Percentiles rank a stretch among this genome's conserved stretches.
Conservation (phyloP, 1,140 invertebrate genomes). For the Colletes latitarsis region DNA sequence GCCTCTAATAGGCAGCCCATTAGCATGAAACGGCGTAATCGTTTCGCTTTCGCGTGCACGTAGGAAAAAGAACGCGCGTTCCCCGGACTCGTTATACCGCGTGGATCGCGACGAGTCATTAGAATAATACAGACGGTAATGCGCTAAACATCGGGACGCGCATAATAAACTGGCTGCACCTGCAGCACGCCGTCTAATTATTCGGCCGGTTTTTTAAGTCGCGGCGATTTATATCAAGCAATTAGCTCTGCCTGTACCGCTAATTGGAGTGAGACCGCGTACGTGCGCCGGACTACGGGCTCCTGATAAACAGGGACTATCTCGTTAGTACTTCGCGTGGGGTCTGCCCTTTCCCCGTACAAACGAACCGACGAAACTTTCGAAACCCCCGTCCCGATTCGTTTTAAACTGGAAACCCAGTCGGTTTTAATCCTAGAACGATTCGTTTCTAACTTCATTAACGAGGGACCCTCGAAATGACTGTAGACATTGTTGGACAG, state of each 20-base stretch:
- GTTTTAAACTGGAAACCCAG: neutral
- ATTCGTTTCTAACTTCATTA: too few relatives aligned
- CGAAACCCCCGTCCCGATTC: neutral
- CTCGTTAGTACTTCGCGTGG: constrained; percentile 58
- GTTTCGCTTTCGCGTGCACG: constrained; percentile 32
- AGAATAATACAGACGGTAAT: constrained; percentile 34
- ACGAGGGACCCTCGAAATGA: too few relatives aligned
- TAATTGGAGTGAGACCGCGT: constrained; percentile 62
- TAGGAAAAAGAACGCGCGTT: neutral
- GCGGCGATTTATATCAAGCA: constrained; percentile 66
- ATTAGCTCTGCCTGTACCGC: constrained; percentile 60
- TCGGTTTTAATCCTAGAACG: neutral
- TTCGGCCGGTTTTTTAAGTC: constrained; percentile 60
- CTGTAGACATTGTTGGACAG: too few relatives aligned
- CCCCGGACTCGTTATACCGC: constrained; percentile 31
- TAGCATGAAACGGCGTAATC: constrained; percentile 49
- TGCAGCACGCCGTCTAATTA: constrained; percentile 57
- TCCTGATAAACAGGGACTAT: constrained; percentile 57
- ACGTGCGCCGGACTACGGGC: constrained; percentile 20
- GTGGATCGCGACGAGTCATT: constrained; percentile 36
- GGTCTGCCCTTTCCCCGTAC: constrained; percentile 37
- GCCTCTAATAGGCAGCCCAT: constrained; percentile 46
- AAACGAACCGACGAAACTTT: constrained; percentile 14
- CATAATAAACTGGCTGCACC: constrained; percentile 53
- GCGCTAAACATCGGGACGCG: constrained; percentile 53